These are phyloP conservation scores for Clitarchus hookeri DNA, from an alignment of 2,888 invertebrate genomes.

Conservation along the genomic window DNA sequence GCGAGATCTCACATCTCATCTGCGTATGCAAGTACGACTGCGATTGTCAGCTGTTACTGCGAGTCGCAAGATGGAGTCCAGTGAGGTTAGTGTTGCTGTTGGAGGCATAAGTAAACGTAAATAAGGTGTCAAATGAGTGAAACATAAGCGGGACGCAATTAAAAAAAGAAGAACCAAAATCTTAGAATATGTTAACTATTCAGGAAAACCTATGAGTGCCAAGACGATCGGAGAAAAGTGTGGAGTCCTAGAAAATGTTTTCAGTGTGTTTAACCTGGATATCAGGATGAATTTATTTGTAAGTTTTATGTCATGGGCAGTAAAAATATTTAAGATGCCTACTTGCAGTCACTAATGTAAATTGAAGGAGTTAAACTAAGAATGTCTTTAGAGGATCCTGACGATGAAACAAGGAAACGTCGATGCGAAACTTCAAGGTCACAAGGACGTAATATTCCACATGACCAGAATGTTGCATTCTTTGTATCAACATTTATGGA, in stretches of 20 bases:
- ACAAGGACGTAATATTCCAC: too few relatives aligned
- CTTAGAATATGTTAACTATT: background rate
- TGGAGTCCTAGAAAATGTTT: too few relatives aligned
- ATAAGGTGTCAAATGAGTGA: too few relatives aligned
- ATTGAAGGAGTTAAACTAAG: background rate
- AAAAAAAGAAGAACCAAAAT: background rate
- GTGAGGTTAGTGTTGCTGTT: background rate
- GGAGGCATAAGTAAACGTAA: background rate
- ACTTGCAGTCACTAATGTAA: background rate
- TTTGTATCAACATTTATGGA: too few relatives aligned
- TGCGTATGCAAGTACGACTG: background rate
- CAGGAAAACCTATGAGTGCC: background rate
- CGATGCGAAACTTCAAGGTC: too few relatives aligned
- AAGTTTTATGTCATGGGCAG: too few relatives aligned
- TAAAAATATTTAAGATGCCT: too few relatives aligned
- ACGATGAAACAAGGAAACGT: too few relatives aligned
- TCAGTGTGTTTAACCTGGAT: too few relatives aligned
- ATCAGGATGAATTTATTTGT: background rate
- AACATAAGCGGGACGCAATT: background rate
- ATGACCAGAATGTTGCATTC: too few relatives aligned
- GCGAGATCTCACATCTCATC: too few relatives aligned
- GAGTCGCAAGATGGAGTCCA: background rate
- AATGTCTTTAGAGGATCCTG: background rate
- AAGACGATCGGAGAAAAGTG: background rate
- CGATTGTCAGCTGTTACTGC: conserved; percentile 11